Conservation (phyloP, 2,797 vertebrate species). For the Emydoidea blandingii region DNA sequence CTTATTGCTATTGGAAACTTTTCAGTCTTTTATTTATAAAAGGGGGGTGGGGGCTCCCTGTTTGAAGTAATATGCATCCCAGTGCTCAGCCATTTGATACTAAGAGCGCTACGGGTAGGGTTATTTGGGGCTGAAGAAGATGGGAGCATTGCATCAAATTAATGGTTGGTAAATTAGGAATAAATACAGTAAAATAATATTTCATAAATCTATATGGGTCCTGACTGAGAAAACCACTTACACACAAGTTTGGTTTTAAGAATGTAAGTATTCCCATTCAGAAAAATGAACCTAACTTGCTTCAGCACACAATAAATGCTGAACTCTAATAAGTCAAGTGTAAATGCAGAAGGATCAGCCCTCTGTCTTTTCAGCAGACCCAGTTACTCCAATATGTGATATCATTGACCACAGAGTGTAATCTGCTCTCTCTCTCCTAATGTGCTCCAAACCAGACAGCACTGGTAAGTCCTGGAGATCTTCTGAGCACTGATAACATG, state of each 20-base stretch:
- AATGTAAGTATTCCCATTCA: background rate
- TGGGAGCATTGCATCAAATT: background rate
- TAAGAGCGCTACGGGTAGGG: background rate
- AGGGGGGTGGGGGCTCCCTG: background rate
- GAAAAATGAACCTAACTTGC: background rate
- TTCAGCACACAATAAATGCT: background rate
- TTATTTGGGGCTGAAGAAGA: background rate
- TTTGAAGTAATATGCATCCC: background rate
- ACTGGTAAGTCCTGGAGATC: background rate
- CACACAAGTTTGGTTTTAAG: background rate
- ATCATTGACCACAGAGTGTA: background rate
- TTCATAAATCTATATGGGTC: background rate
- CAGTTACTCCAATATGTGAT: background rate
- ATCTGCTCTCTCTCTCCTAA: background rate
- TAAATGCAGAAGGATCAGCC: background rate
- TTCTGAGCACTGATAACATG: background rate
- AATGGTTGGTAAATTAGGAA: background rate
- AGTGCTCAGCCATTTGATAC: background rate
- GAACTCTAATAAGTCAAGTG: background rate
- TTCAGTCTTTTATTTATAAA: background rate
- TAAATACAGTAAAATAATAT: background rate
- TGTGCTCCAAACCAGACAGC: background rate
- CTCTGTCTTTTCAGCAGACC: fast-evolving
- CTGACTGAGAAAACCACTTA: background rate
- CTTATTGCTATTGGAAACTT: background rate